Evolutionary conservation across 2,888 invertebrate genomes (phyloP), one percentile per base, ranked within the genome.

Genomic region (Venusia cambrica): DNA sequence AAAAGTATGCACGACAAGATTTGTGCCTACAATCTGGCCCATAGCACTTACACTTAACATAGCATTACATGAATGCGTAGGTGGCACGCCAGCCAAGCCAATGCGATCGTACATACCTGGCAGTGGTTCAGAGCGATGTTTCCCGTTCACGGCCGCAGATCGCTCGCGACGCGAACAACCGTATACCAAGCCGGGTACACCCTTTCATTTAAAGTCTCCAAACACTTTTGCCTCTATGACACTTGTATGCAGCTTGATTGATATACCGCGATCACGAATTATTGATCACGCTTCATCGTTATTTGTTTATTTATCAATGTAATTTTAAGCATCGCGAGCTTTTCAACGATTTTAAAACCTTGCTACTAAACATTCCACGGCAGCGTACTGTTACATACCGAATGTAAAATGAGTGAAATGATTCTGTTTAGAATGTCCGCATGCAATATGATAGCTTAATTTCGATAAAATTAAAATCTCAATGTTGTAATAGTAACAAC

Each of bases 161-260:
- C 72, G 68, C 57, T 57, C 81, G 44, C 70, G 78, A 45, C 68
- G 68, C 46, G 76, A 80, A 36, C 79, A 78, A 63, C 80, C 79
- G 42, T 83, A 81, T 75, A 79, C 75, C 48, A 72, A 77, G 54
- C 76, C 81, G 52, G 84, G 83, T 84, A 83, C 61, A 49, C 51
- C 51, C 50, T 58, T 8, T 8, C 20, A 19, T 19, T 36, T 39
- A 32, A 35, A 27, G 10, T 20, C 15, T 32, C 33, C 29, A 54
- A 56, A 57, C 46, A 47, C 48, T 64, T 63, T 60, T 48, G 76
- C 76, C 74, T 75, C 49, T 32, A 45, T n/a, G n/a, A 54, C 44
- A 56, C 45, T 62, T 70, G 48, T 57, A 68, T 64, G 66, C 66
- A 41, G 46, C 41, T 44, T 46, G 16, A 44, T 54, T 44, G 31